Evolutionary conservation across 1,140 invertebrate genomes (phyloP), one percentile per base, ranked within the genome.

Genomic region (Drosophila repletoides): DNA sequence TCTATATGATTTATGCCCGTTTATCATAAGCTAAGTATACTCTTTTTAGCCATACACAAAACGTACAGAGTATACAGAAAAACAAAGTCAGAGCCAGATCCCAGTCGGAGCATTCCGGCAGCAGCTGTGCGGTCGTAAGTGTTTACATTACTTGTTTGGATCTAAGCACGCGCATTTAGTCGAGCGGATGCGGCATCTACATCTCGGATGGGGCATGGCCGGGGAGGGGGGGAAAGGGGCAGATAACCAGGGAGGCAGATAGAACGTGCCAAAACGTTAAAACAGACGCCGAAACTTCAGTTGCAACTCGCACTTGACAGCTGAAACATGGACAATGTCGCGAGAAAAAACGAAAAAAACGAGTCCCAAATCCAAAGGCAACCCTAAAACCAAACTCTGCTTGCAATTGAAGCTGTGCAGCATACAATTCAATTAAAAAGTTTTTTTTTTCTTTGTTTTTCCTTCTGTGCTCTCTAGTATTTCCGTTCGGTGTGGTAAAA

Each of bases 51-150:
- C n/a, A n/a, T n/a, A n/a, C n/a, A n/a, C n/a, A n/a, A n/a, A n/a
- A n/a, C n/a, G n/a, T n/a, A n/a, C n/a, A n/a, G n/a, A n/a, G n/a
- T n/a, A n/a, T n/a, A n/a, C n/a, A n/a, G n/a, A n/a, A n/a, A 46
- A 9, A 0, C 22, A n/a, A 4, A n/a, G 26, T n/a, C 21, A 49
- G 26, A 17, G 45, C 17, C 49, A 41, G 45, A 38, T 48, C 46
- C 26, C 31, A 68, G 28, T 36, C 49, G 7, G 24, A 21, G 24
- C 53, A 67, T 60, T 41, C 64, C 24, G 40, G 51, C 71, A 64
- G 75, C 80, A 80, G 80, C 84, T 84, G 75, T 86, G 80, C 68
- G 80, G 80, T 87, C 59, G 72, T 87, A 80, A 84, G 80, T 84
- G 80, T 84, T 84, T 84, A 80, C 80, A 84, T 72, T 80, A 55